A percentile compares a stretch with the other conserved stretches of the same genome.
phyloP scores from a whole-genome alignment of 2,888 invertebrate genomes.

The Furcula furcula region DNA sequence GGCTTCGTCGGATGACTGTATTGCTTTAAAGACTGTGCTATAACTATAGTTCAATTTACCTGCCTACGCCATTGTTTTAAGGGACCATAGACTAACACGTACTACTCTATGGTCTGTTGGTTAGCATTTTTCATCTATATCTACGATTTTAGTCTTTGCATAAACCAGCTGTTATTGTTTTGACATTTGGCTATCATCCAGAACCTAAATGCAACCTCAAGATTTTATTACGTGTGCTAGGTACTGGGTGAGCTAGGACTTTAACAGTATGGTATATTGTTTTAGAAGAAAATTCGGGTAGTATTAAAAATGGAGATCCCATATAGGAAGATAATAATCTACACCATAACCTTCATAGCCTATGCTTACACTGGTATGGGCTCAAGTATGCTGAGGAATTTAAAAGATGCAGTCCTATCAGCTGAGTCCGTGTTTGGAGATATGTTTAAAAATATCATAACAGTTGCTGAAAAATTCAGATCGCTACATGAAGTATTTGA shows the following conservation, averaged over 20 bases:
- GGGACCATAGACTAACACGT: no score
- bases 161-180: slow-evolving; percentile 1
- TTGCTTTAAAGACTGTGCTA: no score
- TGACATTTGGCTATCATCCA: slow-evolving; percentile 23
- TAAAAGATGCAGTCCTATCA: slow-evolving; percentile 89
- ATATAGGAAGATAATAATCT: slow-evolving; percentile 88
- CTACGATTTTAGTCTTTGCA: background rate
- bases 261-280: background rate
- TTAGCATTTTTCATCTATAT: background rate
- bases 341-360: slow-evolving; percentile 87
- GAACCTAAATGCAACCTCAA: slow-evolving; percentile 2
- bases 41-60: no score
- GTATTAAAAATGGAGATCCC: slow-evolving; percentile 85
- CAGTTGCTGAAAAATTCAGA: slow-evolving; percentile 87
- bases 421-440: slow-evolving; percentile 92
- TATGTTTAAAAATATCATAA: slow-evolving; percentile 87
- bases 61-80: no score
- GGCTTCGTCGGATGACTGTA: no score
- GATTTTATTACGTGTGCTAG: slow-evolving; percentile 27
- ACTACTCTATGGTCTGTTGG: background rate
- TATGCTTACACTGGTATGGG: slow-evolving; percentile 92
- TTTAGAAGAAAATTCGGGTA: slow-evolving; percentile 2
- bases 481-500: slow-evolving; percentile 91
- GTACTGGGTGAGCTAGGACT: slow-evolving; percentile 5
- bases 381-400: slow-evolving; percentile 86